A percentile compares a stretch with the other conserved stretches of the same genome.
These are phyloP conservation scores for Odontomachus brunneus DNA, from an alignment of 1,140 invertebrate species.

Conservation along the genomic window DNA sequence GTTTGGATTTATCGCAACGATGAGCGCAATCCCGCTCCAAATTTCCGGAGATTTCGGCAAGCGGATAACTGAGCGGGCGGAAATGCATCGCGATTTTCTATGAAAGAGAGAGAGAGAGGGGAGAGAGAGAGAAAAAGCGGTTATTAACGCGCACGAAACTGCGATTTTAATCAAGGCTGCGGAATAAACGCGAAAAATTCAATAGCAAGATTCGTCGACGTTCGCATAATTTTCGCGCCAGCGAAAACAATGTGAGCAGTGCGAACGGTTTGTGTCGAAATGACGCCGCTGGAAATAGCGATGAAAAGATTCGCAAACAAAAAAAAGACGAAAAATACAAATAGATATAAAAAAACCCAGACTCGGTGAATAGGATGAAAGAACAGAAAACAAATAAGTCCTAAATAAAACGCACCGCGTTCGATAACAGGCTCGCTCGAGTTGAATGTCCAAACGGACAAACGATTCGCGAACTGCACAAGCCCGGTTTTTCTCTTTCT, in stretches of 20 bases:
- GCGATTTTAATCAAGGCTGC: slow-evolving; percentile 26
- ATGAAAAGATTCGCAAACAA: slow-evolving; percentile 12
- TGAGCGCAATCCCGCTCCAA: slow-evolving; percentile 16
- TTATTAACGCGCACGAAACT: slow-evolving; percentile 29
- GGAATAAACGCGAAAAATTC: slow-evolving; percentile 36
- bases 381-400: neutral
- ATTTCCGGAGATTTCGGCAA: slow-evolving; percentile 28
- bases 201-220: neutral
- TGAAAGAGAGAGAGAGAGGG: no score
- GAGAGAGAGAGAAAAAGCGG: no score
- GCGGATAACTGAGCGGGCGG: slow-evolving; percentile 14
- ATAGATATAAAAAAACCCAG: neutral
- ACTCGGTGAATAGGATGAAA: neutral
- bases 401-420: slow-evolving; percentile 14
- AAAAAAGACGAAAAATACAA: neutral
- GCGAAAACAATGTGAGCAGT: slow-evolving; percentile 31
- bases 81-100: slow-evolving; percentile 17
- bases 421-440: neutral
- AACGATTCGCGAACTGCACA: neutral
- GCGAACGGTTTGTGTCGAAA: neutral
- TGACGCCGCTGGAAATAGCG: slow-evolving; percentile 6
- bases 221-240: neutral
- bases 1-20: neutral
- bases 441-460: slow-evolving; percentile 8
- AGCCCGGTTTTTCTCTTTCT: neutral